Evolutionary conservation across 2,797 vertebrate species (phyloP), one percentile per base, ranked within the genome.

Genomic region (Pipistrellus nathusii): DNA sequence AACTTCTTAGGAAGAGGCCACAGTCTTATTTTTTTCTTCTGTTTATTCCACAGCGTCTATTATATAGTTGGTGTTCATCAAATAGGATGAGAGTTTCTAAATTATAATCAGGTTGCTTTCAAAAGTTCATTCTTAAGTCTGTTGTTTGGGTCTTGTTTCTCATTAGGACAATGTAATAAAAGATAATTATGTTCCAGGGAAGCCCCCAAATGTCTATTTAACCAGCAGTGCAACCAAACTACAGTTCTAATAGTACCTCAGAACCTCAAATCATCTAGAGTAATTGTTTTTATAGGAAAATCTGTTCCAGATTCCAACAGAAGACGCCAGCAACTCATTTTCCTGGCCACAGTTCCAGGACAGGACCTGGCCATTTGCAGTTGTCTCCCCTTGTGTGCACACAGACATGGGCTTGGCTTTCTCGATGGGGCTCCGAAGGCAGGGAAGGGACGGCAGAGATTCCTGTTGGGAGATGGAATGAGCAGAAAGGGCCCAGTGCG

Each of bases 261-360:
- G 88, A 62, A 78, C 86, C 81, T 77, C 75, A 95, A 94, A 82
- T 92, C 89, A 82, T 76, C 83, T 90, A 35, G 84, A 89, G 81
- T 64, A 76, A 76, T 46, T 73, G 69, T n/a, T 95, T 96, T 96
- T 96, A 94, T 91, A 88, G 93, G 90, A 57, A 91, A 96, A 95
- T 92, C 53, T 68, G 7, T 94, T 96, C 94, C 96, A 95, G 94
- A 95, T 96, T 94, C 73, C 94, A 94, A n/a, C 0, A 27, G 88
- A 75, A 59, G 87, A 90, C 88, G 89, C 95, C 94, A 94, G 76
- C 68, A 96, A 30, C 84, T 93, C 72, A 78, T 93, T 94, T 81
- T 88, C 57, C 87, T 91, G 91, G 81, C 46, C 23, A 8, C 25
- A 12, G 46, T 85, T 97, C 88, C 82, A 78, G 91, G 68, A 93